Base-by-base conservation (phyloP, 1,140 invertebrate genomes). In the Physella acuta region DNA sequence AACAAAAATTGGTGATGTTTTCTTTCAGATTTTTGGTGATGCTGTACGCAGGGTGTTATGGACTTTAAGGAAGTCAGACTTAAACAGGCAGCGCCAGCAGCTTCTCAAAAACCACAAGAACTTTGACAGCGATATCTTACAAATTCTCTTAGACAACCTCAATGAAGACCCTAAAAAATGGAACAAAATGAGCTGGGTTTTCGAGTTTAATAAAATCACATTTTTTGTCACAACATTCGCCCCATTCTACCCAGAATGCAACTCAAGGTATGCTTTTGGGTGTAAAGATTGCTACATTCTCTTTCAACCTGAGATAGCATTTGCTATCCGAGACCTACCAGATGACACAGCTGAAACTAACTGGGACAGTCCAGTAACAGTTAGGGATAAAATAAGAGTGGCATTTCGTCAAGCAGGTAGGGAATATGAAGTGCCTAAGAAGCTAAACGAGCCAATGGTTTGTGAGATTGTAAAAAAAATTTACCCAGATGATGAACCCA, bases 391-490 rank as follows among this genome's bases (percentile, higher is more conserved):
- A 56, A 84, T 83, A 31, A 61, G 81, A 26, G 51, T 77, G 17
- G 79, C 77, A 2, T 84, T 82, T 65, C 73, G 73, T 66, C 59
- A 80, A 5, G 75, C 80, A 0, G 81, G 79, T 24, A 72, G 81
- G 37, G 68, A 53, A 44, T 82, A 82, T 67, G 33, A 72, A 11
- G 74, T 80, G 28, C 73, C 78, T 52, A 62, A 76, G 26, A 75
- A 70, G 3, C 51, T 75, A 17, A 56, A 39, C 61, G 71, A 72
- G 51, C 81, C 82, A n/a, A 80, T 82, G 77, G 73, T 73, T 4
- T 62, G 77, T 68, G 81, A 83, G 49, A 80, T 84, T 30, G 70
- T 84, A 8, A 78, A 76, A 65, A 88, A 92, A 0, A 93, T 68
- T 49, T 17, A 68, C 49, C 56, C 66, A 16, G 11, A 33, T 8